phyloP scores from a whole-genome alignment of 1,140 invertebrate species.

The Zaprionus ghesquierei region DNA sequence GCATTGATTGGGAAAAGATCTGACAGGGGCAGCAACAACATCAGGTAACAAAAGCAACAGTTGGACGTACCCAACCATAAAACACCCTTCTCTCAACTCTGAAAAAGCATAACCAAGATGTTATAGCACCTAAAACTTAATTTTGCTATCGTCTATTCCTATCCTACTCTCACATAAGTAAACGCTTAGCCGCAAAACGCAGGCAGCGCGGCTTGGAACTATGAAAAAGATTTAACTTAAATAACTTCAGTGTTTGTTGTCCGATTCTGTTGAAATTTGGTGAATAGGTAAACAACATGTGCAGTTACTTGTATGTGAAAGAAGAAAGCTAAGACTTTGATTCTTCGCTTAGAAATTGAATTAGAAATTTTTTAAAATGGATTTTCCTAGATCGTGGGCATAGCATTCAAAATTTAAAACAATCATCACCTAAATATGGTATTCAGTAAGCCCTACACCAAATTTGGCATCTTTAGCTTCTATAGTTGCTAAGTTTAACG shows the following conservation, averaged over 20 bases:
- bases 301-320: not conserved
- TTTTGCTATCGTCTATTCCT: too few relatives aligned
- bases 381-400: not conserved
- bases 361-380: not conserved
- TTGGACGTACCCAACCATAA: too few relatives aligned
- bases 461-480: not conserved
- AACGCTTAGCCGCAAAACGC: too few relatives aligned
- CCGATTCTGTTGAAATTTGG: not conserved
- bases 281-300: not conserved
- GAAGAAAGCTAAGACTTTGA: not conserved
- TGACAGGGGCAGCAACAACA: not conserved
- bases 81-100: too few relatives aligned
- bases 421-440: not conserved
- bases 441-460: not conserved
- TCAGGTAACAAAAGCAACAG: not conserved
- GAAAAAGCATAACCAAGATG: too few relatives aligned
- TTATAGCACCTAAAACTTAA: too few relatives aligned
- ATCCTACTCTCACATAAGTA: too few relatives aligned
- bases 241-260: not conserved
- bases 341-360: not conserved
- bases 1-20: slow-evolving; percentile 15
- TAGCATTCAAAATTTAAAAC: not conserved
- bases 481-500: not conserved
- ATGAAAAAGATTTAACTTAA: not conserved
- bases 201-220: not conserved